Evolutionary conservation across 2,888 invertebrate species (phyloP), one percentile per base, ranked within the genome.

Genomic region (Meteorus cinctellus): DNA sequence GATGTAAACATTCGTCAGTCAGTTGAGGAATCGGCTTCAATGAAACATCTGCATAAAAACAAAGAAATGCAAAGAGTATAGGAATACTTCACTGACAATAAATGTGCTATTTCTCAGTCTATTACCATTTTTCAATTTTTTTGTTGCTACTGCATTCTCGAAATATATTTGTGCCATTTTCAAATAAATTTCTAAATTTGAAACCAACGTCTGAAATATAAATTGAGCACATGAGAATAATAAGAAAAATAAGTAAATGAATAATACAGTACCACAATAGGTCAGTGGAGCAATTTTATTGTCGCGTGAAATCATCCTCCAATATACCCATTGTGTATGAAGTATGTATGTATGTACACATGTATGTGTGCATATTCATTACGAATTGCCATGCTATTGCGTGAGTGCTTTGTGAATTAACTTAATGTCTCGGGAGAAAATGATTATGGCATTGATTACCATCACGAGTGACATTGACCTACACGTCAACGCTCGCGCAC

Each of bases 391-490:
- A 62, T 55, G 29, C 31, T 4, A 14, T 62, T 29, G 16, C 31
- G 31, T 67, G n/a, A 67, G 8, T 67, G 14, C 10, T 27, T 14
- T 10, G 16, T 19, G 6, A 48, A 67, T 67, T 67, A 27, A 36
- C n/a, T 36, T 19, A 41, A 65, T 19, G 27, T 36, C 19, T 65
- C 12, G 36, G 4, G 62, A 55, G 55, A 55, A 10, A 62, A 65
- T 65, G 48, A 67, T 67, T 27, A 48, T 45, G 67, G 14, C 67
- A 67, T 67, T 48, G 67, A 67, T 45, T 27, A 45, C 41, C 48
- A 67, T 48, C 67, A 41, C n/a, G 41, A 45, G 41, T 67, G 67
- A 67, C 67, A 67, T 67, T 67, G 67, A 67, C 67, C 67, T 67
- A 67, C 67, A 67, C 67, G 27, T 67, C 14, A 66, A 45, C 14